Evolutionary conservation across 2,797 vertebrate genomes (phyloP), one percentile per base, ranked within the genome.

Genomic region (Fratercula arctica): DNA sequence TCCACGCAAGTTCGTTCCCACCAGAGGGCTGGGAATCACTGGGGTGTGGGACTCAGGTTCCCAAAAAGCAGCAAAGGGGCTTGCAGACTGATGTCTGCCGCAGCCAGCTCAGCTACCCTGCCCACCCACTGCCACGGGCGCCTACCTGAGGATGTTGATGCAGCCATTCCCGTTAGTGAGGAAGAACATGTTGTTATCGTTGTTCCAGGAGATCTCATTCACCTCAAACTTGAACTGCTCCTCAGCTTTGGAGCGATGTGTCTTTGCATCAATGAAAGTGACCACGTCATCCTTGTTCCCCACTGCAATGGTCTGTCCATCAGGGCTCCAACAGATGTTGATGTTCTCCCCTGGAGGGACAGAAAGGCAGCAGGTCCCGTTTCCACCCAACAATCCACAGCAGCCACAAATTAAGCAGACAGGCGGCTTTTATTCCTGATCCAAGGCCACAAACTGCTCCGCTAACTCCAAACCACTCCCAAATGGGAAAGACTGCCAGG

Each of bases 131-230:
- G 48, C 64, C 69, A 66, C 0, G 0, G 19, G 21, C 17, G 15
- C 57, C 70, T 96, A 99, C 99, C 99, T 99, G 86, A 99, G 98
- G 56, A 99, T 99, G 70, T 99, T 99, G 98, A 99, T 99, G 97
- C 99, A 99, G 86, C 99, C 99, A 0, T 99, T 99, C 56, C 99
- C 99, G 1, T 99, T 99, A 18, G 99, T 99, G 95, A 99, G 98
- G 97, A 99, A 99, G 97, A 99, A 99, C 99, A 99, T 99, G 97
- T 99, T 99, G 79, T 99, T 99, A 96, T 99, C 99, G 0, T 99
- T 99, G 97, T 99, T 99, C 99, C 99, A 99, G 24, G 99, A 99
- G 96, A 99, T 99, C 98, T 99, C 99, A 10, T 99, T 99, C 97
- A 99, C 99, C 96, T 99, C 99, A 70, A 99, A 99, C 97, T 99